Base-by-base conservation (phyloP, 2,113 vertebrate species). In the Rhadina sibilatrix region DNA sequence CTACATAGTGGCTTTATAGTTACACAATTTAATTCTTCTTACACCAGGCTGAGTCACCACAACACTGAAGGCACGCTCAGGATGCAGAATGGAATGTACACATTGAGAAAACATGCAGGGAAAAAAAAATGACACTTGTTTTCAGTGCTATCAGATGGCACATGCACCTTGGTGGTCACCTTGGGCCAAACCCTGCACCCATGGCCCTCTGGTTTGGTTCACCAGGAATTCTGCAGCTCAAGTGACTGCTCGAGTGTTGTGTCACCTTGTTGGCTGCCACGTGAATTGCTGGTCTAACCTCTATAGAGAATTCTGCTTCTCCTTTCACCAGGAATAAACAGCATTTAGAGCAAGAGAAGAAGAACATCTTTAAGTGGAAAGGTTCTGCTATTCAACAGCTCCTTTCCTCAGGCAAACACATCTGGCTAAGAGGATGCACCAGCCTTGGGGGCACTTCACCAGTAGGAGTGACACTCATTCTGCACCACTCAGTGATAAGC, bases 201-300 rank as follows among this genome's bases (percentile, higher is more conserved):
- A 20, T 0, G 5, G 31, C 16, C 10, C 15, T 66, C 24, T 63
- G 38, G 9, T 57, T 49, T 35, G 13, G 28, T 5, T 83, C 52
- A 64, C 12, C 28, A 53, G 56, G 52, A 87, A 42, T 68, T 79
- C 47, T 37, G 30, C 44, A 88, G 52, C 28, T 42, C 56, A 77
- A 59, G 10, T 0, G 0, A 22, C 37, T 7, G 11, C 23, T 44
- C 1, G 1, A 59, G 9, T 3, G 3, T 20, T 57, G 31, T 3
- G 5, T 28, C 46, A 52, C 42, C 31, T 35, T 35, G 8, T 10
- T 69, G 75, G 35, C 30, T 63, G 86, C 38, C 46, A 30, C 0
- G 0, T 3, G 15, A 17, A 30, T 46, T 20, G 3, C 19, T 63
- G 76, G 42, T 15, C 21, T n/a, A 80, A 38, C 10, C 22, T 53